Evolutionary conservation across 2,888 invertebrate genomes (phyloP), one percentile per base, ranked within the genome.

Genomic region (Chalcis sispes): DNA sequence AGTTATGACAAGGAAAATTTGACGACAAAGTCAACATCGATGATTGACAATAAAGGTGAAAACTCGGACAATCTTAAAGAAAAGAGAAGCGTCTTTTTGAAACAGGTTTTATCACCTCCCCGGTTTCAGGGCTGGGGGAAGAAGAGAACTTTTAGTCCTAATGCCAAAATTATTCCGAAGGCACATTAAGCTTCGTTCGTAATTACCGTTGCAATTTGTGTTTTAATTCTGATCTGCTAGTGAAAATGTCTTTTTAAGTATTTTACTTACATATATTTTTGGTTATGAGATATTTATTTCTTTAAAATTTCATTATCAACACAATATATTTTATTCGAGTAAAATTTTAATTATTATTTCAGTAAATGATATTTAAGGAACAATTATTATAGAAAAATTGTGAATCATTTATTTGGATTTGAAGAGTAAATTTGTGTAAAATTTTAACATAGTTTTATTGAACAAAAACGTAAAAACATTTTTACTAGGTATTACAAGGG

Each of bases 51-150:
- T 8, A 79, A 76, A 66, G 67, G 64, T 67, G 64, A 73, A 29
- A 67, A 79, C 8, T 83, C 81, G 7, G 79, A 78, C 1, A 89
- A 88, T 80, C 84, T 91, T 18, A 91, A 90, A 79, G 91, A 92
- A 70, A 91, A 90, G 81, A 87, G 90, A 80, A 90, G 90, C 74
- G 82, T 91, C 79, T 91, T 92, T 84, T 88, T 91, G 84, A 91
- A 91, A 83, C 91, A 92, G 88, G 91, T 91, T 71, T 86, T 91
- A 77, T 91, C 90, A 78, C 91, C 91, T 61, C 91, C 92, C 72
- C 91, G 91, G 87, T 90, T 91, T 79, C 90, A 90, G 79, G 85
- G 81, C 13, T 87, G 88, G 86, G 85, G 82, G 20, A 88, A 85
- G 79, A 85, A 83, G 71, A 81, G 83, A 62, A 84, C 85, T 18